Evolutionary conservation across 2,888 invertebrate species (phyloP).

Genomic region (Protonemura montana): DNA sequence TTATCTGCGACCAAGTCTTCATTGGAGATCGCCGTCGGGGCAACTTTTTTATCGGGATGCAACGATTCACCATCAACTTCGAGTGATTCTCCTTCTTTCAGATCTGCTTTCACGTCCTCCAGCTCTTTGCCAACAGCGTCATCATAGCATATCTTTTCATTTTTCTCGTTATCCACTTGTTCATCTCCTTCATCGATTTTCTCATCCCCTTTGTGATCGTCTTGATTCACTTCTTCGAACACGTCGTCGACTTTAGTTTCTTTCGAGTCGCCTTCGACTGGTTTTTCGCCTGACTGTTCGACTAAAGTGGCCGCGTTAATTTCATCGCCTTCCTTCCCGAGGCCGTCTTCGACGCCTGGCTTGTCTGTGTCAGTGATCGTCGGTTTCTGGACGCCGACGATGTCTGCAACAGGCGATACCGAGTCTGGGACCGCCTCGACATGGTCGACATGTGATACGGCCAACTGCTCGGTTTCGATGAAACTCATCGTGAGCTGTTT

Average conservation of each 20-base stretch:
- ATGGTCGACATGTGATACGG: background rate
- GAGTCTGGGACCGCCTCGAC: background rate
- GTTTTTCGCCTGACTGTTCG: background rate
- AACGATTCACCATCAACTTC: background rate
- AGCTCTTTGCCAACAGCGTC: constrained; percentile 37
- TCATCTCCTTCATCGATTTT: background rate
- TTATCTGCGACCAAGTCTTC: background rate
- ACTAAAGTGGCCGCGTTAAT: background rate
- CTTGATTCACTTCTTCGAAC: constrained; percentile 9
- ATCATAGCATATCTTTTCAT: background rate
- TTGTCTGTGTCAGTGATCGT: background rate
- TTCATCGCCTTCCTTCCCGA: background rate
- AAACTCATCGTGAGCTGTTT: constrained; percentile 35
- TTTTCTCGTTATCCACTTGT: constrained; percentile 19
- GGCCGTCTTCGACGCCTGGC: background rate
- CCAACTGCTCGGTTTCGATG: constrained; percentile 22
- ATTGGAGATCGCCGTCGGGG: background rate
- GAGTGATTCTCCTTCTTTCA: background rate
- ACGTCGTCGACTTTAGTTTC: background rate
- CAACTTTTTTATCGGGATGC: background rate
- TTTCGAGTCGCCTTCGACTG: background rate
- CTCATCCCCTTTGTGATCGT: background rate
- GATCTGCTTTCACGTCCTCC: constrained; percentile 25
- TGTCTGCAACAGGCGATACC: background rate
- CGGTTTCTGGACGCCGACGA: background rate